phyloP scores from a whole-genome alignment of 1,140 invertebrate species.

The Aphis craccivora region DNA sequence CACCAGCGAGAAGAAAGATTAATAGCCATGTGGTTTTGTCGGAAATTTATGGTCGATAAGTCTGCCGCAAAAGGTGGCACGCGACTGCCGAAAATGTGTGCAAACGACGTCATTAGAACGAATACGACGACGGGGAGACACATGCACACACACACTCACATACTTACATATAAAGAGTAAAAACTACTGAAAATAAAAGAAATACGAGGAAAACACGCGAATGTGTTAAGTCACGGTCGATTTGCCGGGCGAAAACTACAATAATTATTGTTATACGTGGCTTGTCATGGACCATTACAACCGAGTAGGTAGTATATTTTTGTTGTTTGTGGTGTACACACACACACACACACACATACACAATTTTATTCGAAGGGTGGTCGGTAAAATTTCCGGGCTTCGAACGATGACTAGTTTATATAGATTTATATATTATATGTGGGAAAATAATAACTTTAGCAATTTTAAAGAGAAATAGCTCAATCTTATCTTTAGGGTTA shows the following conservation, averaged over 20 bases:
- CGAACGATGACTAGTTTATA: too few species aligned
- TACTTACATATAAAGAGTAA: neutral
- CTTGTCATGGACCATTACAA: slow-evolving; percentile 4
- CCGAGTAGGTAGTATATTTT: neutral
- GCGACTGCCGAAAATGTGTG: slow-evolving; percentile 50
- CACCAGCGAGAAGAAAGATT: slow-evolving; percentile 23
- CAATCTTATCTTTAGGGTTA: neutral
- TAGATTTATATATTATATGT: neutral
- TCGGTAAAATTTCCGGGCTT: too few species aligned
- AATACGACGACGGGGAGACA: neutral
- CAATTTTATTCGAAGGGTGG: neutral
- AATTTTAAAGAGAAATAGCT: neutral
- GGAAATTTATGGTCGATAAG: slow-evolving; percentile 54
- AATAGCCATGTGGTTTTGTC: slow-evolving; percentile 56
- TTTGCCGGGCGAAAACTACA: neutral
- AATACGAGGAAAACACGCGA: slow-evolving; percentile 33
- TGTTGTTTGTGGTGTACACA: neutral
- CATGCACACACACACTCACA: neutral
- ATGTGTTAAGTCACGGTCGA: slow-evolving; percentile 54
- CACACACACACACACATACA: neutral
- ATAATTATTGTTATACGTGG: slow-evolving; percentile 22
- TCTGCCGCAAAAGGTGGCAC: slow-evolving; percentile 48
- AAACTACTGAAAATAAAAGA: slow-evolving; percentile 24
- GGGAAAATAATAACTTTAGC: neutral
- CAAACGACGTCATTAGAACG: slow-evolving; percentile 56